These are phyloP conservation scores for Xenotilapia leptura DNA, from an alignment of 2,113 vertebrate genomes.

Conservation along the genomic window DNA sequence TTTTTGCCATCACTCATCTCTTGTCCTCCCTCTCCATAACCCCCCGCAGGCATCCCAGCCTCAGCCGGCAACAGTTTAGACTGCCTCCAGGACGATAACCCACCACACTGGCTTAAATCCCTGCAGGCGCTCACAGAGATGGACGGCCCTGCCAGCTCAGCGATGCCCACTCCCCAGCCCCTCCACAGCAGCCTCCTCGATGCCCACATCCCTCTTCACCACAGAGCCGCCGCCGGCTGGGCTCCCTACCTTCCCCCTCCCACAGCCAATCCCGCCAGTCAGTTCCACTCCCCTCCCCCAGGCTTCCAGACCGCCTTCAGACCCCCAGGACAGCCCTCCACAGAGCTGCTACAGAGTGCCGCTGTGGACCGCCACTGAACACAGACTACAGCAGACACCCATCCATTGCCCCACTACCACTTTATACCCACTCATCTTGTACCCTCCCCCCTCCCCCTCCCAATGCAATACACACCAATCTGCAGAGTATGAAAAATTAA, in stretches of 20 bases:
- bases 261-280: slow-evolving; percentile 82
- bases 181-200: slow-evolving; percentile 77
- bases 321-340: slow-evolving; percentile 93
- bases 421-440: slow-evolving; percentile 53
- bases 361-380: slow-evolving; percentile 95
- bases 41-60: slow-evolving; percentile 84
- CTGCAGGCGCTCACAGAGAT: slow-evolving; percentile 98
- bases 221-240: slow-evolving; percentile 95
- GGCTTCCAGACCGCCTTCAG: slow-evolving; percentile 99
- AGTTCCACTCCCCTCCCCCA: slow-evolving; percentile 94
- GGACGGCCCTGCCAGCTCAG: slow-evolving; percentile 84
- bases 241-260: slow-evolving; percentile 85
- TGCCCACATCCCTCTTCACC: slow-evolving; percentile 79
- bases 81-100: slow-evolving; percentile 98
- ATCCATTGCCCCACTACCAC: slow-evolving; percentile 42
- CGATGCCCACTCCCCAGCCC: slow-evolving; percentile 77
- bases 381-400: slow-evolving; percentile 61
- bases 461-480: slow-evolving; percentile 74
- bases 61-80: slow-evolving; percentile 94
- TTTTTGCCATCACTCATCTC: background rate
- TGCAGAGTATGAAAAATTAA: slow-evolving; percentile 82
- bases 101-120: slow-evolving; percentile 99
- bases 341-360: slow-evolving; percentile 99
- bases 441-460: background rate
- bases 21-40: background rate